Evolutionary conservation across 2,888 invertebrate species (phyloP).

Genomic region (Sinelater perroti): DNA sequence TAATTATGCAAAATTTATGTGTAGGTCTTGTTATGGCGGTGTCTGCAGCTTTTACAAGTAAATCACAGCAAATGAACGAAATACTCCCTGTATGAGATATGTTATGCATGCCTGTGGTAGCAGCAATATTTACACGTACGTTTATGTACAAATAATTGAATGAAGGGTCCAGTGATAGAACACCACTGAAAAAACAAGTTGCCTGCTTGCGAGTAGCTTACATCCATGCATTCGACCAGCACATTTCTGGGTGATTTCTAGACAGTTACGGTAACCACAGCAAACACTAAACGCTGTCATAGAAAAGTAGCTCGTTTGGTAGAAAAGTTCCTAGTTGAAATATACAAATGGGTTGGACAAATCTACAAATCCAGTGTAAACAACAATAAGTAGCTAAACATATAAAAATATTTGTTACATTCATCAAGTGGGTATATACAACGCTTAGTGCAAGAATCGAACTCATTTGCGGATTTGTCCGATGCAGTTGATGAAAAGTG

Average conservation of each 20-base stretch:
- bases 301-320: constrained; percentile 46
- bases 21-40: background rate
- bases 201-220: too few species aligned
- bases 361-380: constrained; percentile 23
- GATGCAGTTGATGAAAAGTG: constrained; percentile 42
- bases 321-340: constrained; percentile 40
- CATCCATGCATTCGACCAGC: constrained; percentile 27
- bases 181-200: background rate
- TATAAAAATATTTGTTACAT: constrained; percentile 45
- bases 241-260: constrained; percentile 21
- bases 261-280: constrained; percentile 13
- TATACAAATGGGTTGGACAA: constrained; percentile 31
- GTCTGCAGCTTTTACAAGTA: background rate
- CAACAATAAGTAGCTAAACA: constrained; percentile 30
- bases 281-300: constrained; percentile 39
- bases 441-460: constrained; percentile 23
- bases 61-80: constrained; percentile 4
- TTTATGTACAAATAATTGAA: constrained; percentile 1
- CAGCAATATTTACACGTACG: background rate
- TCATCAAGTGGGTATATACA: constrained; percentile 33
- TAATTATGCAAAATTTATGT: too few species aligned
- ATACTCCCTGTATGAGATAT: constrained; percentile 11
- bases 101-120: background rate
- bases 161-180: background rate
- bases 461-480: constrained; percentile 31